These are phyloP conservation scores for Perognathus longimembris DNA, from an alignment of 2,113 vertebrate genomes.

Conservation along the genomic window DNA sequence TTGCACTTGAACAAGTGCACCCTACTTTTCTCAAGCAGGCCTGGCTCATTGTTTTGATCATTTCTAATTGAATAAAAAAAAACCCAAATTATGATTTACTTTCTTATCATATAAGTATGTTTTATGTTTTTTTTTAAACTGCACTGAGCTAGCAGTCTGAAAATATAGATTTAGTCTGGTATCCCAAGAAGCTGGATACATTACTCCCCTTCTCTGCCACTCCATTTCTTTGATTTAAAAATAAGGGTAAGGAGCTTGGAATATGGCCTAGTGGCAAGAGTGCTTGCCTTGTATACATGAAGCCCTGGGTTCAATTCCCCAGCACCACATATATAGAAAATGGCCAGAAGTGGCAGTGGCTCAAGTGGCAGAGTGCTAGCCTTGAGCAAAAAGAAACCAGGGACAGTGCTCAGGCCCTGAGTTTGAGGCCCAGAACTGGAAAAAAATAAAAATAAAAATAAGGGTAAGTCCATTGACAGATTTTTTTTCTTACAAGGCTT, in stretches of 20 bases:
- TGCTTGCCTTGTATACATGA: too few species aligned
- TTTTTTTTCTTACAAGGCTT: neutral
- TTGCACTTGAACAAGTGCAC: neutral
- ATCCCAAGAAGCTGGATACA: neutral
- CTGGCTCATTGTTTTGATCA: neutral
- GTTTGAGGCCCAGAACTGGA: too few species aligned
- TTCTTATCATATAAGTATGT: neutral
- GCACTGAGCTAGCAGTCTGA: neutral
- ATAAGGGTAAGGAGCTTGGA: neutral
- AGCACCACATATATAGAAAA: too few species aligned
- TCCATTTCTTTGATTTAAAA: neutral
- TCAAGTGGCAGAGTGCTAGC: too few species aligned
- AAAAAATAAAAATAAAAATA: neutral
- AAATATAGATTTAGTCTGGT: conserved; percentile 8
- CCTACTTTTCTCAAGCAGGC: too few species aligned
- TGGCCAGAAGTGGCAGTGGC: too few species aligned
- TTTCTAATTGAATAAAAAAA: neutral
- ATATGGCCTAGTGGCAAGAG: too few species aligned
- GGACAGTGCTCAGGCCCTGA: too few species aligned
- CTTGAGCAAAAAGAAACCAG: too few species aligned
- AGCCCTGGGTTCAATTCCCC: too few species aligned
- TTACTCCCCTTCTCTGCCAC: neutral
- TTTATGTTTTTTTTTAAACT: neutral
- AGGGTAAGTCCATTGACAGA: neutral
- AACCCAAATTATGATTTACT: neutral